Evolutionary conservation across 2,797 vertebrate genomes (phyloP), one percentile per base, ranked within the genome.

Genomic region (Sylvia borin): DNA sequence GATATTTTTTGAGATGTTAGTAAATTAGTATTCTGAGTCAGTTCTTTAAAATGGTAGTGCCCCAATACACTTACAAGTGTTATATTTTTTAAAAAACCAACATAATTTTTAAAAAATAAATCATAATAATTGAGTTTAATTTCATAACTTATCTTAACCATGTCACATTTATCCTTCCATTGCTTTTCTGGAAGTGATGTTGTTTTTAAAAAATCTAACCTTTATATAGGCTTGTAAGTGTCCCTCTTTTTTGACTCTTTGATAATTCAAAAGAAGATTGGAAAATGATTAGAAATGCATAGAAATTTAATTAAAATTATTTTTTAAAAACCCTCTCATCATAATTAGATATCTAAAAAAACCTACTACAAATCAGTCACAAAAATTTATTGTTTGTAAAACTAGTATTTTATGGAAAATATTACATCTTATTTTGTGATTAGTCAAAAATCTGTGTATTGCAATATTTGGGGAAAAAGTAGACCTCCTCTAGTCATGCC

Each of bases 251-350:
- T 65, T 70, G 26, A n/a, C n/a, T 43, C 32, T 57, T 79, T 50
- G 25, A 55, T 64, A 6, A 67, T 83, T 80, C 19, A 18, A 48
- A 61, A 36, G 18, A 50, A 42, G 18, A 60, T 14, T 61, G 32
- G 18, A 62, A 70, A 88, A 73, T 3, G 2, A 42, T 48, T 36
- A 78, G 36, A 90, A 82, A 78, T 42, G 16, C 31, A 50, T 9
- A 36, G 43, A 38, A 87, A 53, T 12, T 32, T 68, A 85, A 48
- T 24, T 15, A 40, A 48, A 80, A 43, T 9, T 50, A 4, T n/a
- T 45, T 68, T 16, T 24, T 11, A 47, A 55, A 55, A 45, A 4
- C 1, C 0, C 0, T 25, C 18, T 62, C 4, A 34, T 76, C 13
- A 58, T 32, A 51, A 34, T 65, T 62, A 62, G 18, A 20, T 62